phyloP scores from a whole-genome alignment of 2,797 vertebrate genomes.

The Chrysocyon brachyurus region DNA sequence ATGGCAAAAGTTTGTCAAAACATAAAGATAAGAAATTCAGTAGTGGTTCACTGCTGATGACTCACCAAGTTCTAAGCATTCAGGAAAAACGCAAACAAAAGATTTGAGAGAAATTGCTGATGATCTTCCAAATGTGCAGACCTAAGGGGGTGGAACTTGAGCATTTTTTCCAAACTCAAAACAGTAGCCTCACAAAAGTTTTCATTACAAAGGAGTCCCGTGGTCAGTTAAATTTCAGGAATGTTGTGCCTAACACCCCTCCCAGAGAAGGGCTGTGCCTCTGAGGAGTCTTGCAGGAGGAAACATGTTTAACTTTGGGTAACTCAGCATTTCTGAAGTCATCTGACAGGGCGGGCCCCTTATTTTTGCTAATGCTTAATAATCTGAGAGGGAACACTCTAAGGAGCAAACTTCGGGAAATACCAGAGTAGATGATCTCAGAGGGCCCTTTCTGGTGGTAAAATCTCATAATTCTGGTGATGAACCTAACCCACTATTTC shows the following conservation, averaged over 20 bases:
- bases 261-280: not conserved
- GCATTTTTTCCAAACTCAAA: not conserved
- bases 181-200: not conserved
- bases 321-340: not conserved
- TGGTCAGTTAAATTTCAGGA: not conserved
- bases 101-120: not conserved
- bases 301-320: not conserved
- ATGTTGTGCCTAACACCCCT: not conserved
- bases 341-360: not conserved
- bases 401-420: not conserved
- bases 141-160: not conserved
- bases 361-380: not conserved
- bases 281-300: not conserved
- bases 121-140: not conserved
- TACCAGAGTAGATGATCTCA: not conserved
- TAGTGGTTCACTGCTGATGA: not conserved
- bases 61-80: not conserved
- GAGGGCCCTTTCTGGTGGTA: not conserved
- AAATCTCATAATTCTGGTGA: not conserved
- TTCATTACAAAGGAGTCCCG: conserved; percentile 1
- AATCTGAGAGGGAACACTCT: not conserved
- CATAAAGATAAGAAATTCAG: not conserved
- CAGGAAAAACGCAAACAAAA: not conserved
- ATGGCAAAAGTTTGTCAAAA: not conserved
- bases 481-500: not conserved